A percentile compares a stretch with the other conserved stretches of the same genome.
These are phyloP conservation scores for Pseudorhombus dupliciocellatus DNA, from an alignment of 2,113 vertebrate species.

Conservation along the genomic window DNA sequence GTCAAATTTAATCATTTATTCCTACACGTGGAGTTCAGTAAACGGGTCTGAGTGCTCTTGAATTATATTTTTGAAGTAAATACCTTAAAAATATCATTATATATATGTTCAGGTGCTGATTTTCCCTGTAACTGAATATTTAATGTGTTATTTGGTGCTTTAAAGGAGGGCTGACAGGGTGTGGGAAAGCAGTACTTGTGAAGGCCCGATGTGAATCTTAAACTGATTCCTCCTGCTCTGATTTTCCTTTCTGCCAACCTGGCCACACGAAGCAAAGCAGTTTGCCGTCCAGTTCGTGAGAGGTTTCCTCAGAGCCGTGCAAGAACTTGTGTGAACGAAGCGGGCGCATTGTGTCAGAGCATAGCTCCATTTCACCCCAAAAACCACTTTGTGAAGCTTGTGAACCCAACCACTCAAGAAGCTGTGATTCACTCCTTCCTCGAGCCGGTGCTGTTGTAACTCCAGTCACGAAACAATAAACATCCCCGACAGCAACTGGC, in stretches of 20 bases:
- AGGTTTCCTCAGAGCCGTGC: slow-evolving; percentile 8
- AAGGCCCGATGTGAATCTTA: not conserved
- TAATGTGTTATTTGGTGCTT: too few relatives aligned
- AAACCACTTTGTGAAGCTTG: slow-evolving; percentile 62
- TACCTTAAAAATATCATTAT: too few relatives aligned
- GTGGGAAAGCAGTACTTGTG: too few relatives aligned
- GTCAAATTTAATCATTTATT: slow-evolving; percentile 2
- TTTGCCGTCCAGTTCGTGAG: slow-evolving; percentile 12
- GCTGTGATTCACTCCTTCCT: slow-evolving; percentile 71
- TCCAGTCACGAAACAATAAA: slow-evolving; percentile 63
- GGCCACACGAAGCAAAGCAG: not conserved
- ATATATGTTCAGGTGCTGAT: too few relatives aligned
- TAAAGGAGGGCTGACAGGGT: too few relatives aligned
- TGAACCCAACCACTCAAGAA: slow-evolving; percentile 49
- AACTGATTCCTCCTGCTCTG: not conserved
- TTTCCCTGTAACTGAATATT: too few relatives aligned
- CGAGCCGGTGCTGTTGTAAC: slow-evolving; percentile 55
- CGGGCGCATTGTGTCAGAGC: slow-evolving; percentile 48
- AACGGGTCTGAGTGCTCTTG: not conserved
- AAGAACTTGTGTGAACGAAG: slow-evolving; percentile 39
- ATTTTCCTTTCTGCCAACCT: not conserved
- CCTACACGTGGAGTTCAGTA: not conserved
- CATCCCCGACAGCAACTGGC: slow-evolving; percentile 44
- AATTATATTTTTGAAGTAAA: not conserved
- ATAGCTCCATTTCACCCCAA: slow-evolving; percentile 41